Evolutionary conservation across 2,797 vertebrate species (phyloP).

Genomic region (Naso thynnoides): DNA sequence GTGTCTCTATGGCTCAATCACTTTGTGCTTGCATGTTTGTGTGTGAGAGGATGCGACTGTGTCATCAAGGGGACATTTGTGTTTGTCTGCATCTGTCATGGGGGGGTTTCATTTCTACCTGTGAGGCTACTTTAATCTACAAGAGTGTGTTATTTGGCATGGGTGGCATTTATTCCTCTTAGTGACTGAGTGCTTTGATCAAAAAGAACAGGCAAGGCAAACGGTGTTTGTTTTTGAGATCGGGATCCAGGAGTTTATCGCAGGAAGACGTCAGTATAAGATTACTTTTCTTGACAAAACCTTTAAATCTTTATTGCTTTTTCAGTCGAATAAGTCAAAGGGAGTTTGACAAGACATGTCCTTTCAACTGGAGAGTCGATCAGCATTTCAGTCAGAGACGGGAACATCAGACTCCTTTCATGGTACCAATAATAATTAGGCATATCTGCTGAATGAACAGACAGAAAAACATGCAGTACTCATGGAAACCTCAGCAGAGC

Average conservation of each 20-base stretch:
- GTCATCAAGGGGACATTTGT: slow-evolving; percentile 55
- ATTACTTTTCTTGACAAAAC: slow-evolving; percentile 39
- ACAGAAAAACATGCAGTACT: slow-evolving; percentile 4
- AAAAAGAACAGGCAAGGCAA: slow-evolving; percentile 24
- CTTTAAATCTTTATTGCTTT: slow-evolving; percentile 12
- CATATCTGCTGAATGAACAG: slow-evolving; percentile 4
- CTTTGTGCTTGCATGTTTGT: slow-evolving; percentile 5
- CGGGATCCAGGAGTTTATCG: slow-evolving; percentile 1
- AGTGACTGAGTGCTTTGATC: slow-evolving; percentile 47
- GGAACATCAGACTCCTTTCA: background rate
- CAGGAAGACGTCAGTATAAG: slow-evolving; percentile 28
- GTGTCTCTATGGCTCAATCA: slow-evolving; percentile 54
- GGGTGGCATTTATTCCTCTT: slow-evolving; percentile 46
- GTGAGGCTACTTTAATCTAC: slow-evolving; percentile 58
- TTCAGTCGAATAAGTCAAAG: slow-evolving; percentile 6
- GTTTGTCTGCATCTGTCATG: slow-evolving; percentile 54
- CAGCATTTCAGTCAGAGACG: slow-evolving; percentile 16
- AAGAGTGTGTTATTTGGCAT: slow-evolving; percentile 54
- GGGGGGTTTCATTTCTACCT: slow-evolving; percentile 56
- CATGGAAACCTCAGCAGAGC: background rate
- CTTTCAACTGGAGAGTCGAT: slow-evolving; percentile 6
- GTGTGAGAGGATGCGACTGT: slow-evolving; percentile 12
- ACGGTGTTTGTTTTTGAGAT: slow-evolving; percentile 49
- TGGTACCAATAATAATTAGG: slow-evolving; percentile 22
- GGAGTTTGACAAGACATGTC: slow-evolving; percentile 22